Base-by-base conservation (phyloP, 1,140 invertebrate genomes). In the Diorhabda carinulata region DNA sequence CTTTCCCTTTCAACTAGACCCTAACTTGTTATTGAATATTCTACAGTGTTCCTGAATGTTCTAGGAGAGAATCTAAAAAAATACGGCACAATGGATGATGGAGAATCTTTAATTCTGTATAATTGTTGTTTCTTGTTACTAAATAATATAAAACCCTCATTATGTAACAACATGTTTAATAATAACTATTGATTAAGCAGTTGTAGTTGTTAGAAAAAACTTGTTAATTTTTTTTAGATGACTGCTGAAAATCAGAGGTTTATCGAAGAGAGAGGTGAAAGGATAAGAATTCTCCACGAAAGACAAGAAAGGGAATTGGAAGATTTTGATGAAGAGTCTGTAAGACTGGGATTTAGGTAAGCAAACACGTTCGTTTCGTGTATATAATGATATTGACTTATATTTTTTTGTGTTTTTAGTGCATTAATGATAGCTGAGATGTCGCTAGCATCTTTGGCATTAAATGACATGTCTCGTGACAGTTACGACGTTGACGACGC, bases 251-350 rank as follows among this genome's bases (percentile, higher is more conserved):
- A 90, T 73, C 89, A 92, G 72, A 91, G 95, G 84, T 98, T 98
- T 80, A 86, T 93, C 72, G 89, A 92, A 74, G 96, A 98, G 81
- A 88, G 94, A 60, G 89, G 90, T 41, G 94, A 97, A 81, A 86
- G 94, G 76, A 92, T 97, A 81, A 87, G 93, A 70, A 84, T 92
- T 71, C 86, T 98, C 74, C 90, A 95, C 76, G 95, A 97, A 78
- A 88, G 91, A 74, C 96, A 98, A 80, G 89, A 92, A 78, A 86
- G 90, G 68, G 95, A 98, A 82, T 85, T 97, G 75, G 92, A 96
- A 76, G 89, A 92, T 73, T 99, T 98, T 86, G 96, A 99, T 85
- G 89, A 92, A 76, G 96, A 98, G 85, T 97, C 94, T 78, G 88
- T 90, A 73, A 87, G 91, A 74, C 87, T 96, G 82, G 97, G 97